Percentiles rank a stretch among this genome's conserved stretches.
Evolutionary conservation across 2,797 vertebrate genomes (phyloP).

Genomic region (Delichon dasypus): DNA sequence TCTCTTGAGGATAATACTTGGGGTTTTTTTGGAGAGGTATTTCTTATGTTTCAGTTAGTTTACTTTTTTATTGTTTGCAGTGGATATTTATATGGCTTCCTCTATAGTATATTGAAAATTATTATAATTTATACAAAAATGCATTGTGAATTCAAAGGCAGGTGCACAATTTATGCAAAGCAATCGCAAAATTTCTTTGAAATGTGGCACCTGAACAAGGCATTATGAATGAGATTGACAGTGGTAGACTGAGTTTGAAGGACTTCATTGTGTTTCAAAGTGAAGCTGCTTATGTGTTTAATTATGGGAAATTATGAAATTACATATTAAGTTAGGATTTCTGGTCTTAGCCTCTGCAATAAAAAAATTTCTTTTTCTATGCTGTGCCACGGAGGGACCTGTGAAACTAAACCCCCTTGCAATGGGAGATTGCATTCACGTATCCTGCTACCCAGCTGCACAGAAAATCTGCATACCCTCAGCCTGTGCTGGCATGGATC

Average conservation of each 20-base stretch:
- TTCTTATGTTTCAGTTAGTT: background rate
- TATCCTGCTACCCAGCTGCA: background rate
- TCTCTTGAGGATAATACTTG: background rate
- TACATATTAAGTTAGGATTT: background rate
- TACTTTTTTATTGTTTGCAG: background rate
- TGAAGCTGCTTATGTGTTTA: background rate
- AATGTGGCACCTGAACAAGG: background rate
- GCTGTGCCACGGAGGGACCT: no score
- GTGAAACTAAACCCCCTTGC: background rate
- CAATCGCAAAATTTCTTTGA: background rate
- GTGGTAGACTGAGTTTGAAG: background rate
- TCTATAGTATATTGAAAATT: background rate
- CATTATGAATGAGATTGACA: background rate
- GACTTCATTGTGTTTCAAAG: background rate
- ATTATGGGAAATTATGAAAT: background rate
- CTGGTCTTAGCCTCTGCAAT: background rate
- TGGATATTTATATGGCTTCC: background rate
- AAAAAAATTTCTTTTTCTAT: background rate
- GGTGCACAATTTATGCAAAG: background rate
- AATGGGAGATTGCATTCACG: background rate
- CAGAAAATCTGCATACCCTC: rapidly evolving
- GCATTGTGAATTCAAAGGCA: background rate
- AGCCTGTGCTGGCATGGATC: background rate
- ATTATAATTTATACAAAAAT: conserved; percentile 1
- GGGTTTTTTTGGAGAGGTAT: background rate